Percentiles rank a stretch among this genome's conserved stretches.
phyloP scores from a whole-genome alignment of 2,888 invertebrate genomes.

The Drosophila subquinaria region DNA sequence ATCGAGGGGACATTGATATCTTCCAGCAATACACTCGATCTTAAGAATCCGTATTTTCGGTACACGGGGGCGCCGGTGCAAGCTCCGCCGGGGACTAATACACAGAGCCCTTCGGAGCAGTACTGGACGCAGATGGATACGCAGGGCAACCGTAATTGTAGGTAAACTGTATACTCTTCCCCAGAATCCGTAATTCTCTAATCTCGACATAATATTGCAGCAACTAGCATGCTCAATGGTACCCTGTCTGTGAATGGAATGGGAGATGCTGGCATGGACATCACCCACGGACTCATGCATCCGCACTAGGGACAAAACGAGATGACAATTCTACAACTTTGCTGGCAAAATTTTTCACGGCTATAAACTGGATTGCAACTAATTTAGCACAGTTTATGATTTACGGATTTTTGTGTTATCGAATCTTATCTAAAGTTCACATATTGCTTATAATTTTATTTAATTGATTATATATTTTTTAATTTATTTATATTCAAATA shows the following conservation, averaged over 20 bases:
- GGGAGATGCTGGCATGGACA: slow-evolving; percentile 90
- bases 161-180: slow-evolving; percentile 29
- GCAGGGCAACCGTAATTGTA: slow-evolving; percentile 86
- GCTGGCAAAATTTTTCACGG: slow-evolving; percentile 38
- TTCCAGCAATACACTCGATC: slow-evolving; percentile 96
- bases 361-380: slow-evolving; percentile 40
- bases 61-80: slow-evolving; percentile 97
- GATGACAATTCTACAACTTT: slow-evolving; percentile 33
- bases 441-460: slow-evolving; percentile 19
- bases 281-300: slow-evolving; percentile 86
- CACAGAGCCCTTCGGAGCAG: slow-evolving; percentile 96
- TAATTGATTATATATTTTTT: slow-evolving; percentile 16
- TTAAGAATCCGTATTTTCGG: slow-evolving; percentile 99
- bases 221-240: slow-evolving; percentile 91
- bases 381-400: slow-evolving; percentile 26
- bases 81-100: slow-evolving; percentile 96
- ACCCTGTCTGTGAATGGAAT: slow-evolving; percentile 91
- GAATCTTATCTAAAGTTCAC: slow-evolving; percentile 28
- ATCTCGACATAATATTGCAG: slow-evolving; percentile 76
- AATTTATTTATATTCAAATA: slow-evolving; percentile 41
- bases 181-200: not conserved
- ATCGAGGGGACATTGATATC: slow-evolving; percentile 95
- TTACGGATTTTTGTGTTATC: slow-evolving; percentile 31
- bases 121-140: slow-evolving; percentile 95
- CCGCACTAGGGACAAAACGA: slow-evolving; percentile 59